A percentile compares a stretch with the other conserved stretches of the same genome.
These are phyloP conservation scores for Ganaspis sp. DNA, from an alignment of 1,140 invertebrate species.

Conservation along the genomic window DNA sequence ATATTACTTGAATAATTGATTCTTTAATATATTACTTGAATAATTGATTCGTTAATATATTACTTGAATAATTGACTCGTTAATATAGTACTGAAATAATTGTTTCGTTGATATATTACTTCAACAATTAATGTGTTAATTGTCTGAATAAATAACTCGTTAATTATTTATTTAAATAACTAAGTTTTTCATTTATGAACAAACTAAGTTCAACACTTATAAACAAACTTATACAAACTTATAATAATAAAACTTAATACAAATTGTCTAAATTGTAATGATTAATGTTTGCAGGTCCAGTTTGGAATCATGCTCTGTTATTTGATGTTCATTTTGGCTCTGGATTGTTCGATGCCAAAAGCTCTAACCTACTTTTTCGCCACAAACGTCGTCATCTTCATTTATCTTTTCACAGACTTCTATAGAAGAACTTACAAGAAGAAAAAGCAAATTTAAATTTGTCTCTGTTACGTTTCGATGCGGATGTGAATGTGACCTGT, in stretches of 20 bases:
- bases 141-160: no score
- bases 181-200: no score
- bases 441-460: slow-evolving; percentile 57
- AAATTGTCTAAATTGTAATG: slow-evolving; percentile 27
- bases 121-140: no score
- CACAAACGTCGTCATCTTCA: slow-evolving; percentile 76
- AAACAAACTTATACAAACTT: no score
- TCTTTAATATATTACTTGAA: no score
- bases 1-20: no score
- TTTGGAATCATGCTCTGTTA: slow-evolving; percentile 78
- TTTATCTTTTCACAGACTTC: slow-evolving; percentile 78
- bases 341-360: slow-evolving; percentile 79
- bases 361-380: slow-evolving; percentile 80
- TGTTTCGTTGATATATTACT: no score
- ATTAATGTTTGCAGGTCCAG: slow-evolving; percentile 75
- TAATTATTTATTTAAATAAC: no score
- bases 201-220: no score
- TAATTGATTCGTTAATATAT: no score
- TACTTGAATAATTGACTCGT: no score
- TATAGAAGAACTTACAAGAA: slow-evolving; percentile 79
- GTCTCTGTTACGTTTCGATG: slow-evolving; percentile 32
- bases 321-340: slow-evolving; percentile 72
- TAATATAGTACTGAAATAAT: no score
- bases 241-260: neutral
- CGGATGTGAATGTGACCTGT: slow-evolving; percentile 35